phyloP scores from a whole-genome alignment of 1,140 invertebrate species.

The Octopus bimaculoides region DNA sequence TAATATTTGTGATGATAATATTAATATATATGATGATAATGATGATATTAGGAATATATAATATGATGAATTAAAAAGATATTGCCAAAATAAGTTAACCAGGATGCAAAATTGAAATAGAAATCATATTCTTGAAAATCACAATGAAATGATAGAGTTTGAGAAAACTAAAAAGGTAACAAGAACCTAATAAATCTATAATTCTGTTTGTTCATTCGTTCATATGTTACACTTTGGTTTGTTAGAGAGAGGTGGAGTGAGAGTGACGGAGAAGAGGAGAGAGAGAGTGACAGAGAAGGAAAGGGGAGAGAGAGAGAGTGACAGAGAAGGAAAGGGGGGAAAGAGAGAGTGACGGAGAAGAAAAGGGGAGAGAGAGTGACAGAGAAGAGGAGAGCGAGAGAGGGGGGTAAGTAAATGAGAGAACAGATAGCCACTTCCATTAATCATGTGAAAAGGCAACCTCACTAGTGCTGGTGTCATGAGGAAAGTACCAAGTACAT shows the following conservation, averaged over 20 bases:
- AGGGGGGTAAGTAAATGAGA: neutral
- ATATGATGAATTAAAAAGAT: no score
- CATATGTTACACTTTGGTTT: no score
- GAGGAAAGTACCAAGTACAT: no score
- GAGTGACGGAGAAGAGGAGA: neutral
- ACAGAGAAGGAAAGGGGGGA: neutral
- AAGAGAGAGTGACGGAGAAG: neutral
- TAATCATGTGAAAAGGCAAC: neutral
- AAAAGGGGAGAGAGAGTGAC: neutral
- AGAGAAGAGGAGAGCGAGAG: neutral
- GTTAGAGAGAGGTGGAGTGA: no score
- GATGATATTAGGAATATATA: no score
- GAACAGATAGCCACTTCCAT: neutral
- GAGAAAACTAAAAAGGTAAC: neutral
- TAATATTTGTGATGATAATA: no score
- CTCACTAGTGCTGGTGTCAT: no score
- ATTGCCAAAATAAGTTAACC: no score
- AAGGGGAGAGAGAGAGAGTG: neutral
- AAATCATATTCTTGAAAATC: no score
- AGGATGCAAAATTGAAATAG: no score
- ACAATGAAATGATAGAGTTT: no score
- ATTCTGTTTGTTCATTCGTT: neutral
- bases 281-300: neutral
- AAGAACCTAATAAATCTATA: neutral
- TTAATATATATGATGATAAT: no score